Evolutionary conservation across 1,140 invertebrate genomes (phyloP), one percentile per base, ranked within the genome.

Genomic region (Pectinophora gossypiella): DNA sequence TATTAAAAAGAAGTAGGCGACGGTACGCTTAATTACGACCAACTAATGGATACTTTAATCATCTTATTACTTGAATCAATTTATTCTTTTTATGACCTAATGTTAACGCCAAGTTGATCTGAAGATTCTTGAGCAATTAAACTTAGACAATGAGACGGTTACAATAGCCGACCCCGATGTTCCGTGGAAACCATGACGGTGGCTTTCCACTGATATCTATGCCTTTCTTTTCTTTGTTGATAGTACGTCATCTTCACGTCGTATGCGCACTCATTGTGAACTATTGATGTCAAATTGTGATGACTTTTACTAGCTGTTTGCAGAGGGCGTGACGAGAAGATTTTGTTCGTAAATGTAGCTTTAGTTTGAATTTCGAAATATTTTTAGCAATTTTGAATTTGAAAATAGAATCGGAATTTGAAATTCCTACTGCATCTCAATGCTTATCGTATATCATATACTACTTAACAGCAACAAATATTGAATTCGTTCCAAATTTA

Each of bases 121-220:
- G n/a, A n/a, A n/a, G n/a, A n/a, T n/a, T 32, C 38, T 16, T 40
- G 1, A 20, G 50, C 64, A 68, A 70, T 73, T 74, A 76, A 69
- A 46, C 38, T 59, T 53, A 73, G 57, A 75, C 68, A 71, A 68
- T 73, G 60, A 56, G 44, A 50, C 18, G 22, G 54, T 40, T 38
- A 80, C 74, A 80, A 77, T 76, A 51, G 61, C 38, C 68, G 75
- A 71, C 75, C 74, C 64, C 68, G 55, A 72, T 82, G 72, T 64
- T 60, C 56, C 76, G 74, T 80, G 76, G 79, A 80, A 83, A 83
- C 76, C 70, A 70, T 83, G 72, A 82, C 76, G 60, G 45, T 23
- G 38, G 72, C 76, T 80, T 80, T 80, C 76, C 69, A 74, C 64
- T 67, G 64, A 65, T 72, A 71, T 77, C 63, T 19, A 44, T 51